Base-by-base conservation (phyloP, 2,797 vertebrate species). In the Borostomias antarcticus region DNA sequence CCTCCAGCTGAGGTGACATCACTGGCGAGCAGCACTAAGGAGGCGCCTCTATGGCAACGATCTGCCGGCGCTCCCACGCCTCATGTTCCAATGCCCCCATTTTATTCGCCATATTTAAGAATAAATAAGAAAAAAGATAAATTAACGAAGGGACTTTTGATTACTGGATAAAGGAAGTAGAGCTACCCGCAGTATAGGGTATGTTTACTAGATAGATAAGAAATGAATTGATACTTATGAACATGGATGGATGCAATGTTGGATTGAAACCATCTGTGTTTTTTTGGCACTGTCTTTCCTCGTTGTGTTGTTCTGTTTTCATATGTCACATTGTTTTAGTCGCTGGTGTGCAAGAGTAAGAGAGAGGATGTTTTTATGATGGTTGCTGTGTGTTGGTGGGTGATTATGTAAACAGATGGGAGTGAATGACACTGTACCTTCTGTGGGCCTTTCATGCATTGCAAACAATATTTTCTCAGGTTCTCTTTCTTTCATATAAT, bases 391-490 rank as follows among this genome's bases (percentile, higher is more conserved):
- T 52, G 21, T 63, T 35, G 6, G 30, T 77, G 69, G 77, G 72
- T 69, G 73, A 64, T 37, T 40, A 45, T 78, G 66, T 83, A n/a
- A n/a, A 48, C 62, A 21, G 66, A 65, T 23, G 47, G 74, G 74
- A 76, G 72, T 69, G 75, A 80, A 69, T 60, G 40, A 79, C 87
- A 80, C 85, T 77, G 78, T 67, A 58, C 77, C 74, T 73, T 88
- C 74, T 76, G 75, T 85, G n/a, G 40, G 40, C 40, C 40, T 45
- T 81, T 88, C 85, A 80, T 83, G 84, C 77, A 76, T 86, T 86
- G 77, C 85, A 77, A 80, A 80, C 73, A 81, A 84, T 82, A 81
- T 90, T 85, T 86, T 88, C 40, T 79, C 83, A 73, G 75, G 77
- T 82, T 61, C 77, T 72, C 53, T 82, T 82, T 74, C 74, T 73